Conservation (phyloP, 1,140 invertebrate species). For the Rhagoletis zephyria region DNA sequence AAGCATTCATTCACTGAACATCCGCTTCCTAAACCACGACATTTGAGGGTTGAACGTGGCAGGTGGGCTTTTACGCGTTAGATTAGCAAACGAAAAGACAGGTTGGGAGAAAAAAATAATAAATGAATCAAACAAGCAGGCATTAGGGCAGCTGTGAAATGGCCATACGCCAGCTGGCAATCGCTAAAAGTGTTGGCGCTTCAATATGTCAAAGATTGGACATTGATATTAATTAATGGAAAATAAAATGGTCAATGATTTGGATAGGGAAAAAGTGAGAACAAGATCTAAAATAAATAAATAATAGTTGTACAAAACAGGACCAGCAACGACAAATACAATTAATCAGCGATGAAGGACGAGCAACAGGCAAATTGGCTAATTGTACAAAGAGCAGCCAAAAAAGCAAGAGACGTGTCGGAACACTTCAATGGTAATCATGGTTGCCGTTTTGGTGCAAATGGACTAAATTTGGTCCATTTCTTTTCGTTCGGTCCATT, state of each 20-base stretch:
- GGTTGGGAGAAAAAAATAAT: neutral
- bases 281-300: neutral
- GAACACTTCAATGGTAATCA: no score
- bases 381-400: neutral
- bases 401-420: no score
- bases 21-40: neutral
- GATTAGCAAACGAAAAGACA: neutral
- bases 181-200: neutral
- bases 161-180: neutral
- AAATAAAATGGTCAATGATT: constrained; percentile 12
- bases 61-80: neutral
- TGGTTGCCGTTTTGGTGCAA: no score
- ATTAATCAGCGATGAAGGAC: neutral
- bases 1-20: neutral
- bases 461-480: no score
- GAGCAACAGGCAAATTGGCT: neutral
- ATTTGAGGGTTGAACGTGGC: neutral
- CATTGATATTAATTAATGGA: constrained; percentile 51
- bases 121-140: neutral
- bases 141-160: neutral
- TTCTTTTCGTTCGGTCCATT: no score
- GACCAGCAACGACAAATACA: neutral
- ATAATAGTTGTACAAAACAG: no score
- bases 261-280: neutral
- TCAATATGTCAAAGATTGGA: constrained; percentile 35